Evolutionary conservation across 2,888 invertebrate species (phyloP), one percentile per base, ranked within the genome.

Genomic region (Torymus texanus): DNA sequence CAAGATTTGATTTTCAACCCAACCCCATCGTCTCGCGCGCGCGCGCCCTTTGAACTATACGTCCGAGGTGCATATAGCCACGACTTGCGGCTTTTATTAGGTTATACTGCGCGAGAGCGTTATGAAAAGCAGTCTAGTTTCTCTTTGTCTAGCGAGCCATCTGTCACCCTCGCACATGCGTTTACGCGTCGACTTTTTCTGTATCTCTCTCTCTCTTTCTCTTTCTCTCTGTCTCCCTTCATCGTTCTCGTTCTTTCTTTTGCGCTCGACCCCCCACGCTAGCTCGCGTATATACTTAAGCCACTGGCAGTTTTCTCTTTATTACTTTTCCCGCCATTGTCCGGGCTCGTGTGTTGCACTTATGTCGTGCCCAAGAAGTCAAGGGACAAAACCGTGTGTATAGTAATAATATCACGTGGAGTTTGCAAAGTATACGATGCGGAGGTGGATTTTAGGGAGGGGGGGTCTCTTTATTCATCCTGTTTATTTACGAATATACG

Each of bases 91-190:
- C 82, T 81, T 82, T 88, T 86, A 88, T 88, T 85, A 84, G 84
- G 86, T 89, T 87, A 87, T 5, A 21, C 21, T 21, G 41, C 41
- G 41, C 85, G 84, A 62, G 74, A 70, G 86, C 83, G 83, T 79
- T 83, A 82, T 83, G 84, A 78, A 85, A 84, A 81, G 78, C 81
- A 79, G 81, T 84, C 84, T 84, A 82, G 82, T 84, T 79, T 85
- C 75, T 75, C 87, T 88, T 88, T 88, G 88, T 88, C 86, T 85
- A 84, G 81, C 78, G 80, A 75, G 86, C 87, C 88, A 88, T 88
- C 88, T 88, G 88, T 88, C 87, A 85, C 78, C 78, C 81, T 78
- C 81, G 72, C 72, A 72, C 62, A 63, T 53, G 21, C 14, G 53
- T 68, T 18, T 59, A 21, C 50, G 58, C 16, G 58, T 41, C 71